phyloP scores from a whole-genome alignment of 2,113 vertebrate species.

The Talpa occidentalis region DNA sequence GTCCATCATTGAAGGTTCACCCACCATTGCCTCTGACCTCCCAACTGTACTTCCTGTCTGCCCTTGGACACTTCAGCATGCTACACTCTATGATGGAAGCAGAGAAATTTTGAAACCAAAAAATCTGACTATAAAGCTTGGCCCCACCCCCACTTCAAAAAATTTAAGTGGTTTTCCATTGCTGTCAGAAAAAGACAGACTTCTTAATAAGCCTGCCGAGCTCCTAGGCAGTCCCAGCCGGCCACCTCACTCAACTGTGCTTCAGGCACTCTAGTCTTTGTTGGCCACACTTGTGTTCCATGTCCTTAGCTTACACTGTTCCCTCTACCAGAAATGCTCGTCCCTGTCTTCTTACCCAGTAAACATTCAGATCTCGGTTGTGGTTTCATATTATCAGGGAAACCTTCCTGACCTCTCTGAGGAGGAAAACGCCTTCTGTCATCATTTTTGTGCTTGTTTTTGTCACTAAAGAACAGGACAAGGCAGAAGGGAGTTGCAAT shows the following conservation, averaged over 20 bases:
- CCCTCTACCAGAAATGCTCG: background rate
- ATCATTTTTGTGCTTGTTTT: background rate
- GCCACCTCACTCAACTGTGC: background rate
- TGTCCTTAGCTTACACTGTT: background rate
- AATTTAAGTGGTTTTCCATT: background rate
- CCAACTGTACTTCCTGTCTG: background rate
- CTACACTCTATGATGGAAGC: background rate
- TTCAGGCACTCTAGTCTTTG: background rate
- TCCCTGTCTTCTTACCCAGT: background rate
- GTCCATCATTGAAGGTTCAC: background rate
- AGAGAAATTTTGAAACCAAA: background rate
- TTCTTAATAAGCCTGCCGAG: background rate
- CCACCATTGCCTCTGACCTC: background rate
- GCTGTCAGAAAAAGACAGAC: background rate
- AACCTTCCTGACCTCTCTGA: background rate
- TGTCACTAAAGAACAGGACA: constrained; percentile 26
- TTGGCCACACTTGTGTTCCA: background rate
- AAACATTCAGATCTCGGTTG: background rate
- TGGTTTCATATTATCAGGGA: background rate
- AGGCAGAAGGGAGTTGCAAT: background rate
- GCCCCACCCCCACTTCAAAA: background rate
- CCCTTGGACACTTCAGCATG: background rate
- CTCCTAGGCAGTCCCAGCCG: background rate
- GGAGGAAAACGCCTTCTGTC: background rate
- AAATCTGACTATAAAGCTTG: background rate